Percentiles rank a stretch among this genome's conserved stretches.
phyloP scores from a whole-genome alignment of 1,140 invertebrate genomes.

The Microplitis mediator region DNA sequence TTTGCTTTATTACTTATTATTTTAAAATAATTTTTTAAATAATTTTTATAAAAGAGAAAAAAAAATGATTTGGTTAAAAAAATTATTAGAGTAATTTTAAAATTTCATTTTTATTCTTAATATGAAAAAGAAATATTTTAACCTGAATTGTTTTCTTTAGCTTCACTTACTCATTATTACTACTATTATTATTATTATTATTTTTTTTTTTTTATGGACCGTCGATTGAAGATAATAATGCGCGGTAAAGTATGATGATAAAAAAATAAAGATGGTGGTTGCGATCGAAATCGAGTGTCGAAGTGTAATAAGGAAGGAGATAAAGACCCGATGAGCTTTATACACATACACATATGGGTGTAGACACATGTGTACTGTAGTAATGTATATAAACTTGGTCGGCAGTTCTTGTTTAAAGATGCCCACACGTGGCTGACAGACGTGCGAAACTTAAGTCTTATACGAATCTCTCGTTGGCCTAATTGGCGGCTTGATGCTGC shows the following conservation, averaged over 20 bases:
- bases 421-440: conserved; percentile 39
- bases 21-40: conserved; percentile 1
- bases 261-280: not conserved
- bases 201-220: not conserved
- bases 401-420: conserved; percentile 33
- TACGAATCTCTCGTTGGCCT: conserved; percentile 34
- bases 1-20: not conserved
- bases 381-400: conserved; percentile 4
- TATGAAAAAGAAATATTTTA: not conserved
- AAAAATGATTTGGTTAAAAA: not conserved
- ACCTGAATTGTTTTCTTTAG: not conserved
- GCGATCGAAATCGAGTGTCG: conserved; percentile 17
- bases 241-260: not conserved
- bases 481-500: conserved; percentile 34
- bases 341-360: not conserved
- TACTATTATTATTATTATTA: no score
- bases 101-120: no score
- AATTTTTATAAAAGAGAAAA: not conserved
- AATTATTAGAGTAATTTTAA: no score
- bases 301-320: conserved; percentile 24
- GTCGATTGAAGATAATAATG: not conserved
- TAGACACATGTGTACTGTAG: not conserved
- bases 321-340: not conserved
- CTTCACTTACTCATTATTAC: no score
- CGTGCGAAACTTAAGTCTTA: conserved; percentile 24